Base-by-base conservation (phyloP, 2,797 vertebrate genomes). In the Kryptopterus vitreolus region DNA sequence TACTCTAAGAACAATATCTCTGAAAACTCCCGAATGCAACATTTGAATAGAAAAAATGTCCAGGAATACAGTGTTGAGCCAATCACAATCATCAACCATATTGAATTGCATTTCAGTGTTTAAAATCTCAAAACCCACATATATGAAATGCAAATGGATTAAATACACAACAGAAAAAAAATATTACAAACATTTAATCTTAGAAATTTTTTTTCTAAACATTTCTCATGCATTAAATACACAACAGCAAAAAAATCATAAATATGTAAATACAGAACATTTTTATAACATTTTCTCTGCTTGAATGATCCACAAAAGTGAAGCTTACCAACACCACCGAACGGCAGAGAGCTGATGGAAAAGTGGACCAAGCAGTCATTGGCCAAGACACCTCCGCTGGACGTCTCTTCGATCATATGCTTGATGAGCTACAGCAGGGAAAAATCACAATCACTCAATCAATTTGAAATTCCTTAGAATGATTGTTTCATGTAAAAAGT, bases 321-420 rank as follows among this genome's bases (percentile, higher is more conserved):
- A 71, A 12, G 48, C 96, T 95, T 62, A 97, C 97, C 97, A 0
- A 99, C 95, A 46, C 96, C 97, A 76, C 97, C 97, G 0, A 96
- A 99, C 4, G 97, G 98, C 87, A 99, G 89, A 0, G 92, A 83
- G 24, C 86, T 92, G 78, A 98, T 86, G 0, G 94, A 92, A 77
- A 77, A 94, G 84, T 98, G 97, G 70, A 96, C 91, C 0, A 98
- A 88, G 66, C 96, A 96, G 69, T 98, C 96, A 0, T 98, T 99
- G 81, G 94, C 96, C 18, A 96, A 87, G 53, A 98, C 89, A 0
- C 95, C 96, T 1, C 97, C 97, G 0, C 97, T 99, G 2, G 96
- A 96, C 0, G 97, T 98, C 88, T 97, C 94, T 0, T 94, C 91
- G 55, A 93, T 95, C 77, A 98, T 90, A 77, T 83, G 94, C 76